These are phyloP conservation scores for Brachyhypopomus gauderio DNA, from an alignment of 2,113 vertebrate genomes.

Conservation along the genomic window DNA sequence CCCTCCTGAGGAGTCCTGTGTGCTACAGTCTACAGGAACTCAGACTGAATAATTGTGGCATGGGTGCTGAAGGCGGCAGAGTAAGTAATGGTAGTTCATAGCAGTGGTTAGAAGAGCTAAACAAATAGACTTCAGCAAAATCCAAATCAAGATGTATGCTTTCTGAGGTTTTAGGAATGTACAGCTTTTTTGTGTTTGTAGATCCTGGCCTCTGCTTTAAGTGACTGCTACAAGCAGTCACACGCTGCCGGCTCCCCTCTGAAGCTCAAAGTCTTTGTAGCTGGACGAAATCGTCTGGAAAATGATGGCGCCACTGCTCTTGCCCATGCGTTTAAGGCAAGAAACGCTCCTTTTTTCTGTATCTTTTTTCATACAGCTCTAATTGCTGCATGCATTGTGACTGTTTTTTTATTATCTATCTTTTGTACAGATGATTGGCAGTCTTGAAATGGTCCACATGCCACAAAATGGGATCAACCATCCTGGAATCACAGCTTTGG, in stretches of 20 bases:
- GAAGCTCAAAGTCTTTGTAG: slow-evolving; percentile 89
- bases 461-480: slow-evolving; percentile 98
- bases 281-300: slow-evolving; percentile 94
- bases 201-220: slow-evolving; percentile 91
- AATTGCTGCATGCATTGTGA: background rate
- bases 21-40: slow-evolving; percentile 90
- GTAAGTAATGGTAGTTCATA: slow-evolving; percentile 63
- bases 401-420: background rate
- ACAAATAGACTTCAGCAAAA: background rate
- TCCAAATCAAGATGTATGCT: background rate
- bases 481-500: slow-evolving; percentile 87
- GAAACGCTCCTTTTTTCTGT: background rate
- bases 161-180: background rate
- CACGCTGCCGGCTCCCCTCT: slow-evolving; percentile 79
- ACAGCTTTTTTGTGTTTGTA: slow-evolving; percentile 54
- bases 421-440: slow-evolving; percentile 84
- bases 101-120: background rate
- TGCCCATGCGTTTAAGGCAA: slow-evolving; percentile 91
- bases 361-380: background rate
- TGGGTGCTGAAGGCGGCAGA: slow-evolving; percentile 95
- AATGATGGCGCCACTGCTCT: slow-evolving; percentile 93
- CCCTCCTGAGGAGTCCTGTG: slow-evolving; percentile 83
- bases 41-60: slow-evolving; percentile 96
- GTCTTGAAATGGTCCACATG: slow-evolving; percentile 94
- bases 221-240: slow-evolving; percentile 84